Evolutionary conservation across 2,888 invertebrate genomes (phyloP), one percentile per base, ranked within the genome.

Genomic region (Amphipyra tragopoginis): DNA sequence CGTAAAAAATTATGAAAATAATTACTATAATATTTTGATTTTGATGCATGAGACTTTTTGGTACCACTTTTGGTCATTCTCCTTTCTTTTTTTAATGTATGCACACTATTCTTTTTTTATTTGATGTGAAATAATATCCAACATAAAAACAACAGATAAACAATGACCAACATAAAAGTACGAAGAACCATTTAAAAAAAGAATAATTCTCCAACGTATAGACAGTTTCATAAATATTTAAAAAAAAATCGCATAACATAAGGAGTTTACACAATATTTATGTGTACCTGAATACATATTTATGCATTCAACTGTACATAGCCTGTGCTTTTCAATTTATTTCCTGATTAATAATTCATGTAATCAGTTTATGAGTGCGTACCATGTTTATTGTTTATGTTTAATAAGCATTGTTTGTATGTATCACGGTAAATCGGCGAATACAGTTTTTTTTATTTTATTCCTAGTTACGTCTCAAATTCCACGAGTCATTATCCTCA

Each of bases 291-390:
- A 44, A 72, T 62, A n/a, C 44, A 50, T n/a, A 72, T 66, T 55
- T 62, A 71, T 72, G 51, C 54, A 72, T 72, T 62, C 61, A n/a
- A 43, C 36, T 52, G 56, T 65, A 57, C 52, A 47, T 47, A 53
- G 34, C 34, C 54, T 45, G 53, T 51, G 58, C 34, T 66, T 72
- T 72, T 72, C 62, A 72, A 59, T 72, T 59, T 66, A 64, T 65
- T 53, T 62, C 58, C 40, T 36, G 55, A 58, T 72, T 47, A 58
- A 72, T 59, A 62, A 72, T 72, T 62, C 66, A 72, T 62, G 55
- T 62, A 53, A 62, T 72, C 58, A 61, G 60, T 51, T 70, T 69
- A 61, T 62, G 63, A 62, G 54, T 50, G 45, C 47, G 38, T 21
- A 52, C 11, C 62, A 51, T 67, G 42, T 60, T 66, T 69, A n/a